Evolutionary conservation across 2,888 invertebrate species (phyloP).

Genomic region (Diadegma fenestrale): DNA sequence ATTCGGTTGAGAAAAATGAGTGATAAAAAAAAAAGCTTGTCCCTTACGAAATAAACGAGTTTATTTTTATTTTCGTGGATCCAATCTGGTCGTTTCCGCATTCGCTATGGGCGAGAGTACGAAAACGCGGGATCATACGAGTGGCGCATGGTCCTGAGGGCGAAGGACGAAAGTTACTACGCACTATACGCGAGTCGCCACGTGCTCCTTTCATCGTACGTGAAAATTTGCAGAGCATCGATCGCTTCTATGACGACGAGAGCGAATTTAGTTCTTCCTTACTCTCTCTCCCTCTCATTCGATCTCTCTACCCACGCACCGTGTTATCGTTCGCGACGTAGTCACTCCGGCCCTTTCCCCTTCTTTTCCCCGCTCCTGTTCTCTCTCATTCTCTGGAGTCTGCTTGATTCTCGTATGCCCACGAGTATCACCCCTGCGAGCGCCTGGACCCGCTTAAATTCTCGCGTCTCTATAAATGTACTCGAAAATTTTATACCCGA

Average conservation of each 20-base stretch:
- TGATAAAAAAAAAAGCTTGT: neutral
- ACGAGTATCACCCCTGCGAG: conserved; percentile 62
- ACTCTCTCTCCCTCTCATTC: conserved; percentile 58
- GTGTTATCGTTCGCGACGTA: conserved; percentile 68
- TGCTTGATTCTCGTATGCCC: conserved; percentile 67
- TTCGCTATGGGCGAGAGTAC: conserved; percentile 30
- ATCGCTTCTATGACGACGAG: conserved; percentile 73
- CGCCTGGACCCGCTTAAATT: conserved; percentile 58
- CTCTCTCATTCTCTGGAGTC: conserved; percentile 63
- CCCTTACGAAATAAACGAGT: neutral
- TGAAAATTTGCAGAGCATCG: conserved; percentile 81
- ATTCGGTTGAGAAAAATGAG: neutral
- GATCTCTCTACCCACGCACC: conserved; percentile 59
- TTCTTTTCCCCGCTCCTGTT: conserved; percentile 54
- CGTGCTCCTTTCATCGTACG: conserved; percentile 76
- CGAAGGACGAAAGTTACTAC: conserved; percentile 62
- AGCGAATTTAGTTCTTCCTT: conserved; percentile 68
- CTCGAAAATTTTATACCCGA: conserved; percentile 44
- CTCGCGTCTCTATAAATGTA: conserved; percentile 50
- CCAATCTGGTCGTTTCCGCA: conserved; percentile 11
- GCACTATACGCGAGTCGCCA: conserved; percentile 70
- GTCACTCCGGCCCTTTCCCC: conserved; percentile 54
- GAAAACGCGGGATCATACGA: conserved; percentile 52
- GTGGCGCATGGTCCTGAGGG: conserved; percentile 64
- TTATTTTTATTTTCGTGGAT: conserved; percentile 29